Percentiles rank a stretch among this genome's conserved stretches.
Evolutionary conservation across 2,113 vertebrate genomes (phyloP).

Genomic region (Lichenostomus cassidix): DNA sequence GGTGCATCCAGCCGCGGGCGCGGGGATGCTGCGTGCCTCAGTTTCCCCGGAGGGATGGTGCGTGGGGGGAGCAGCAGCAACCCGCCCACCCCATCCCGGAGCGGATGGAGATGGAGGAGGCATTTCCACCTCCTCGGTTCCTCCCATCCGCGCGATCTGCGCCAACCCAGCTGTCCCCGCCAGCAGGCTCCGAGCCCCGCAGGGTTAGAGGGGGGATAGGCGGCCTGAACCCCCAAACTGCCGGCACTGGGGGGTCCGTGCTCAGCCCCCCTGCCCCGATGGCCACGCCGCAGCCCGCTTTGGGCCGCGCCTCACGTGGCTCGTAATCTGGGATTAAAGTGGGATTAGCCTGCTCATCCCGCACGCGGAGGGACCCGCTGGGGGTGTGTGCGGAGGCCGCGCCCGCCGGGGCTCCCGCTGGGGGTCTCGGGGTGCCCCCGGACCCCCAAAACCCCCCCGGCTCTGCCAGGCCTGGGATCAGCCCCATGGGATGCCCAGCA

Average conservation of each 20-base stretch:
- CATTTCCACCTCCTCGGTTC: not conserved
- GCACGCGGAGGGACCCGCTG: not conserved
- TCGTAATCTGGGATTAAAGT: not conserved
- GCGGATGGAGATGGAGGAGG: not conserved
- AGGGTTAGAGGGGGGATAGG: rapidly evolving
- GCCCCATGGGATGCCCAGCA: rapidly evolving
- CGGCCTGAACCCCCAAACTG: rapidly evolving
- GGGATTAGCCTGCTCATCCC: conserved; percentile 62
- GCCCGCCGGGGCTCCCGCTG: rapidly evolving
- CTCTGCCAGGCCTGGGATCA: rapidly evolving
- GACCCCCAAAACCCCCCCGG: not conserved
- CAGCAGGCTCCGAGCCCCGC: not conserved
- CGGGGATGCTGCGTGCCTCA: not conserved
- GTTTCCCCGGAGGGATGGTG: not conserved
- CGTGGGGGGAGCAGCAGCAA: rapidly evolving
- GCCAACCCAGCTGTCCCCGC: not conserved
- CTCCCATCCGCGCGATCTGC: not conserved
- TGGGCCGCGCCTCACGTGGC: not conserved
- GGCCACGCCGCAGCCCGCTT: not conserved
- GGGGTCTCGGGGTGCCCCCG: not conserved
- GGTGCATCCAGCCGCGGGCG: not conserved
- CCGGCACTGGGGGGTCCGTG: too few species aligned
- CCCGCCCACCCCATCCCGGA: not conserved
- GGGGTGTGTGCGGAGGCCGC: not conserved
- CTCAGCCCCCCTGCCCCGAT: not conserved